Base-by-base conservation (phyloP, 2,797 vertebrate species). In the Taeniopygia guttata region DNA sequence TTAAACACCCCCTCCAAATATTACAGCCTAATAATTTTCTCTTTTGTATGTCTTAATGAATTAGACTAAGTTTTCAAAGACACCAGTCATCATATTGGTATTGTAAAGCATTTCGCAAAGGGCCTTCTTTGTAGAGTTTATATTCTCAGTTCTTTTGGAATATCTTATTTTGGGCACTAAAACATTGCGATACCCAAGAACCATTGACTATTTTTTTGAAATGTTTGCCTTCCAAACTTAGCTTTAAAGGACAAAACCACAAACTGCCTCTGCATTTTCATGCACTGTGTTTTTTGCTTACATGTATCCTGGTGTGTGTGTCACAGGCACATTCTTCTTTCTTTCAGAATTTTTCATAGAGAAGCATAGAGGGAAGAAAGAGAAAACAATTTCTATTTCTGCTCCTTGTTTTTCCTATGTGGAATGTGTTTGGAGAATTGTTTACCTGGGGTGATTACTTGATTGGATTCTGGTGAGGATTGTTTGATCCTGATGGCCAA, bases 31-130 rank as follows among this genome's bases (percentile, higher is more conserved):
- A 29, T 60, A 9, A 49, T 55, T 90, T 91, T 84, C 17, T 76
- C 1, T 59, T 38, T 72, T 79, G 16, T 5, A 17, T 36, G 5
- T 58, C 72, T 75, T 84, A 82, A 38, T 75, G 34, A 81, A 15
- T 6, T 49, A 62, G 25, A 25, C 19, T 64, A 58, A 59, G 48
- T 26, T 68, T 81, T 80, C 67, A 86, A 84, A 54, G 13, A 14
- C 16, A 23, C 64, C 32, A 52, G 0, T 77, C 0, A 0, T 76
- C 10, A 7, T 80, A 40, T 5, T 48, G 42, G 10, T 43, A 34
- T 49, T 78, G 14, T 46, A 84, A 90, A 91, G 18, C 21, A 26
- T 81, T 74, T 88, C 56, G 17, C 27, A 34, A 87, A 91, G 18
- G 43, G 10, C 17, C 8, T 46, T 64, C 40, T 68, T 83, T 51